Conservation (phyloP, 2,113 vertebrate genomes). For the Pao palembangensis region DNA sequence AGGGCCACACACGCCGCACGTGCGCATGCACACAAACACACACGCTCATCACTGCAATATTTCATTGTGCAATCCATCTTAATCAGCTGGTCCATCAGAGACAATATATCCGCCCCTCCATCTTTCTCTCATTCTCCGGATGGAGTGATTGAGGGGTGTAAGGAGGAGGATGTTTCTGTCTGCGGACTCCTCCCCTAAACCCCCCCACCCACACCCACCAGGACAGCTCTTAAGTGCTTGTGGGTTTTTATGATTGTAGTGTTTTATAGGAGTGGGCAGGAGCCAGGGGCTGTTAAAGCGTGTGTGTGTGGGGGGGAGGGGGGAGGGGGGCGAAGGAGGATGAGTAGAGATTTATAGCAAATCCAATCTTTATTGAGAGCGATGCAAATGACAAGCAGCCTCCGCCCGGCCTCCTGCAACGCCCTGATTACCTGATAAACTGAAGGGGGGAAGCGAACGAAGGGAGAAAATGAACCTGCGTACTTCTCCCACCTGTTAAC, state of each 20-base stretch:
- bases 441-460: not conserved
- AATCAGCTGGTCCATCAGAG: slow-evolving; percentile 76
- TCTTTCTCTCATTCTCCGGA: slow-evolving; percentile 58
- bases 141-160: slow-evolving; percentile 78
- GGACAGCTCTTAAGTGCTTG: slow-evolving; percentile 80
- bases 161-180: slow-evolving; percentile 76
- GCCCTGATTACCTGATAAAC: slow-evolving; percentile 48
- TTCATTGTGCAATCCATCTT: slow-evolving; percentile 77
- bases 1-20: not conserved
- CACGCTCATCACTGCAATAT: slow-evolving; percentile 62
- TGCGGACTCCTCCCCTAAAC: slow-evolving; percentile 36
- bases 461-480: not conserved
- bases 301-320: slow-evolving; percentile 22
- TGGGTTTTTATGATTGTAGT: slow-evolving; percentile 81
- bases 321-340: slow-evolving; percentile 22
- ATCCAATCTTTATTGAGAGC: slow-evolving; percentile 79
- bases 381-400: slow-evolving; percentile 63
- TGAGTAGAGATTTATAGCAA: slow-evolving; percentile 76
- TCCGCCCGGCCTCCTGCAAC: slow-evolving; percentile 27
- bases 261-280: slow-evolving; percentile 76
- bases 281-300: slow-evolving; percentile 79
- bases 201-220: slow-evolving; percentile 26
- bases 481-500: slow-evolving; percentile 12
- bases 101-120: slow-evolving; percentile 75
- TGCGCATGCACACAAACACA: slow-evolving; percentile 22